Evolutionary conservation across 2,888 invertebrate species (phyloP).

Genomic region (Xylota sylvarum): DNA sequence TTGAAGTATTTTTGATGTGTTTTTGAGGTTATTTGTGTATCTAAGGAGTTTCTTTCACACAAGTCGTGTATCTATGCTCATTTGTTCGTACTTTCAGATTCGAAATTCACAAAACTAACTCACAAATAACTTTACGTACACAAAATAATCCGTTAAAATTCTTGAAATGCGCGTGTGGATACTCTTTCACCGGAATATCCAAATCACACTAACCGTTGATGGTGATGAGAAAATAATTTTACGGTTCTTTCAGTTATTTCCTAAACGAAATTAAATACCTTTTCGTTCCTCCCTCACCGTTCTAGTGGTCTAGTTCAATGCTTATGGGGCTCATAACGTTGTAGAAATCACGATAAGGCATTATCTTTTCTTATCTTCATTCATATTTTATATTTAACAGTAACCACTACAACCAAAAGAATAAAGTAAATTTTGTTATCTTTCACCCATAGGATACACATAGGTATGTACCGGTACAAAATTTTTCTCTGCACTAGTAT

Average conservation of each 20-base stretch:
- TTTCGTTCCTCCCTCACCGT: background rate
- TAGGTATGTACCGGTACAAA: slow-evolving; percentile 25
- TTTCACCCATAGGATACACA: background rate
- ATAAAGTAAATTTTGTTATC: slow-evolving; percentile 68
- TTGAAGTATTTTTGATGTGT: background rate
- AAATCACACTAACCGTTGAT: slow-evolving; percentile 35
- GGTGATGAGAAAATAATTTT: slow-evolving; percentile 10
- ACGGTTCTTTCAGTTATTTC: slow-evolving; percentile 3
- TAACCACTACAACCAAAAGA: slow-evolving; percentile 47
- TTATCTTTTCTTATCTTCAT: slow-evolving; percentile 65
- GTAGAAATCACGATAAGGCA: slow-evolving; percentile 55
- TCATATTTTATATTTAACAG: slow-evolving; percentile 58
- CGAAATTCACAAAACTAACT: background rate
- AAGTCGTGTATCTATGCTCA: background rate
- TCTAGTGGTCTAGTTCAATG: slow-evolving; percentile 44
- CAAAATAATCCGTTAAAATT: background rate
- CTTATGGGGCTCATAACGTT: slow-evolving; percentile 23
- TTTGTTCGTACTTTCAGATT: background rate
- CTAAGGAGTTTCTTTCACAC: background rate
- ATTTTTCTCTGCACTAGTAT: slow-evolving; percentile 35
- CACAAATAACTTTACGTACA: background rate
- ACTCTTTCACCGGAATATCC: slow-evolving; percentile 29
- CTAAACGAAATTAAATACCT: background rate
- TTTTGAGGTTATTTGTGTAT: background rate
- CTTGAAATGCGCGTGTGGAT: slow-evolving; percentile 12